A percentile compares a stretch with the other conserved stretches of the same genome.
Conservation (phyloP, 2,113 vertebrate genomes). For the Istiophorus platypterus region DNA sequence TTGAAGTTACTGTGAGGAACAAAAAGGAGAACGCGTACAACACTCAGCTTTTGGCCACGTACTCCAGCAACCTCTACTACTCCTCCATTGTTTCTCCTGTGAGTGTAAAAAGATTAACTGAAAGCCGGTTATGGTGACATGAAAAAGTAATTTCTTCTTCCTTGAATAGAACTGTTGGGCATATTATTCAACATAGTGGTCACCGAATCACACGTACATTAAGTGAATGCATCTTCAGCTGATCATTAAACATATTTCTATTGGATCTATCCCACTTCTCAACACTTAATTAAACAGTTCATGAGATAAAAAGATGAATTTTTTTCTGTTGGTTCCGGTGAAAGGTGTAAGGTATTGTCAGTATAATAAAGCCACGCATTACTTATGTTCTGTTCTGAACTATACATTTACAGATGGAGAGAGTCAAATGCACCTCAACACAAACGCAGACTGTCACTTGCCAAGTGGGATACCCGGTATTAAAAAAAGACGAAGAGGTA, state of each 20-base stretch:
- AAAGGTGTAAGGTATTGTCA: not conserved
- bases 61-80: conserved; percentile 92
- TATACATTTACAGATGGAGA: conserved; percentile 83
- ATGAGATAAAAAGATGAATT: too few species aligned
- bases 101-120: conserved; percentile 47
- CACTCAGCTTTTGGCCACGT: conserved; percentile 83
- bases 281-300: not conserved
- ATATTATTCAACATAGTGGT: too few species aligned
- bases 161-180: too few species aligned
- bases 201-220: too few species aligned
- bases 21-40: conserved; percentile 92
- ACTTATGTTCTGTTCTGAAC: not conserved
- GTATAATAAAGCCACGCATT: not conserved
- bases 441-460: conserved; percentile 85
- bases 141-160: not conserved
- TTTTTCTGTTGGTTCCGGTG: too few species aligned
- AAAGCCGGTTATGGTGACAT: not conserved
- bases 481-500: conserved; percentile 88
- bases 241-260: too few species aligned
- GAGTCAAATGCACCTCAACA: conserved; percentile 86
- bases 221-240: not conserved
- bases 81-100: conserved; percentile 86
- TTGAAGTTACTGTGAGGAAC: conserved; percentile 87
- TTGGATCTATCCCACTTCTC: too few species aligned
- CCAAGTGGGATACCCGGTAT: conserved; percentile 89